Base-by-base conservation (phyloP, 2,888 invertebrate genomes). In the Sesia apiformis region DNA sequence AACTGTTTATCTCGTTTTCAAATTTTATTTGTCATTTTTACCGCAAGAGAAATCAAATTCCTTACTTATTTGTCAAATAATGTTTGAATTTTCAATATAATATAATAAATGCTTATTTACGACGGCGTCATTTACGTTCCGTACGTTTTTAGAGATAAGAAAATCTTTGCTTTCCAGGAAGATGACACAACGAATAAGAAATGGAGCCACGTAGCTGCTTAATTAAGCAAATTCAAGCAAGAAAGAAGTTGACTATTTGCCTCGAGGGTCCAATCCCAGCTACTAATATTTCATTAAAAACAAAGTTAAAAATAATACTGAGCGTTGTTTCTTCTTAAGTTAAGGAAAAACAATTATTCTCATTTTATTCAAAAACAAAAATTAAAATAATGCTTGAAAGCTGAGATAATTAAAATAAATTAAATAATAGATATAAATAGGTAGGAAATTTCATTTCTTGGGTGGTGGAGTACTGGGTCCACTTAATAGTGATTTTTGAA, bases 401-500 rank as follows among this genome's bases (percentile, higher is more conserved):
- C n/a, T n/a, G 46, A n/a, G 23, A 4, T 46, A 46, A 4, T 6
- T 41, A 3, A 46, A 46, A 23, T n/a, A 46, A 46, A 46, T 46
- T 6, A 23, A 23, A 46, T 46, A 7, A 46, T 46, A 6, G 23
- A 46, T 4, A 8, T 46, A 46, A 3, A 46, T 8, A 6, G 4
- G n/a, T 46, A 46, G 7, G 23, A 46, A 3, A 8, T 46, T 46
- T 46, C 23, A 46, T 7, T 46, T 46, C 5, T 46, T 46, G 4
- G 46, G 8, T 43, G 43, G 43, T 43, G 7, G 43, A 5, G 43
- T 3, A 8, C 8, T n/a, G n/a, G 4, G 8, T 8, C 8, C 4
- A 4, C 23, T n/a, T 8, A 46, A n/a, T 8, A 77, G 56, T 3
- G 62, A 63, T 51, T 57, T 8, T 57, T 85, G 86, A 2, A 86